Evolutionary conservation across 2,113 vertebrate species (phyloP).

Genomic region (western clawed frog (Xenopus tropicalis)): DNA sequence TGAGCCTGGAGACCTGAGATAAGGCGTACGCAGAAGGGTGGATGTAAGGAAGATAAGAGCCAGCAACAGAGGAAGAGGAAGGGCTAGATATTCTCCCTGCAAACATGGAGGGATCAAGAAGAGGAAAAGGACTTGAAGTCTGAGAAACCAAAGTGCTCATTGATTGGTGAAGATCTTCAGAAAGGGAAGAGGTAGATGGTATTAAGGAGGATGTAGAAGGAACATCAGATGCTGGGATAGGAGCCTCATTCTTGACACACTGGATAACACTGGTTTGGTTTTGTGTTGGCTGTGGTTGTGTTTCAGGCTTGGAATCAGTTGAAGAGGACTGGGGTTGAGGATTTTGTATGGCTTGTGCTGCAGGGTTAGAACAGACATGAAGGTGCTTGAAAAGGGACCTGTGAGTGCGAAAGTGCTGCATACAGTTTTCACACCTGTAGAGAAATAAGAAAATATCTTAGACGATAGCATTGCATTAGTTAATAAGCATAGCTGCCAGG

Average conservation of each 20-base stretch:
- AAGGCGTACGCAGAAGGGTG: slow-evolving; percentile 54
- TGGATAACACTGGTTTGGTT: slow-evolving; percentile 35
- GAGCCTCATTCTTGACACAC: slow-evolving; percentile 45
- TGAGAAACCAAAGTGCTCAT: slow-evolving; percentile 43
- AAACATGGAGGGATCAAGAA: slow-evolving; percentile 55
- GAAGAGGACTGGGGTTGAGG: slow-evolving; percentile 35
- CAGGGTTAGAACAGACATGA: slow-evolving; percentile 84
- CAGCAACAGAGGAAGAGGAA: slow-evolving; percentile 44
- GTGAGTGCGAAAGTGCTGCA: slow-evolving; percentile 83
- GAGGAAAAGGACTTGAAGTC: slow-evolving; percentile 48
- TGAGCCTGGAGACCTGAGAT: slow-evolving; percentile 56
- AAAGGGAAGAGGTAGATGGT: background rate
- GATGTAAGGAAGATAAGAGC: slow-evolving; percentile 57
- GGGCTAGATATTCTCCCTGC: slow-evolving; percentile 50
- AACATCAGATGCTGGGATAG: slow-evolving; percentile 31
- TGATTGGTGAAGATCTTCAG: slow-evolving; percentile 40
- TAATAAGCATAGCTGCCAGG: background rate
- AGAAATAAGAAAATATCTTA: background rate
- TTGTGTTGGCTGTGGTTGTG: slow-evolving; percentile 26
- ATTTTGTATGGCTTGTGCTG: slow-evolving; percentile 58
- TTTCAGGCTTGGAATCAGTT: background rate
- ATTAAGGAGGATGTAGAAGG: background rate
- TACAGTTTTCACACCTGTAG: slow-evolving; percentile 87
- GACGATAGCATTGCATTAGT: background rate
- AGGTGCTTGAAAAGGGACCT: slow-evolving; percentile 91